These are phyloP conservation scores for Epinephelus cyanopodus DNA, from an alignment of 2,113 vertebrate genomes.

Conservation along the genomic window DNA sequence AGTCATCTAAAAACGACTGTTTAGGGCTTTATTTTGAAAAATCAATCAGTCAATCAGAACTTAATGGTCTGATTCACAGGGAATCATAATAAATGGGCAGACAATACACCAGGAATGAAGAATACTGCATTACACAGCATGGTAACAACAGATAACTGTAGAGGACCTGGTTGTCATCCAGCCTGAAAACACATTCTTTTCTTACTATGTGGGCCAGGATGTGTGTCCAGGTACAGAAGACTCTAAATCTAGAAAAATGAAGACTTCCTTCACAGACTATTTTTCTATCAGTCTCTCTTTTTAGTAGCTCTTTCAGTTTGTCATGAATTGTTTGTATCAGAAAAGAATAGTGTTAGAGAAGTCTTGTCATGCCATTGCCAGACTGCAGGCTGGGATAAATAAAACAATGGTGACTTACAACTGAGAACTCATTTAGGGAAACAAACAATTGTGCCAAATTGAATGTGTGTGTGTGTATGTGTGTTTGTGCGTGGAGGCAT, in stretches of 20 bases:
- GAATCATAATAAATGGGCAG: no score
- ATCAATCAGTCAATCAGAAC: no score
- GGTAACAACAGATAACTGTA: no score
- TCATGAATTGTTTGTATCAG: conserved; percentile 15
- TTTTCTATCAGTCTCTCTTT: neutral
- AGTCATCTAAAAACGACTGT: no score
- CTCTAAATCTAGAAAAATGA: neutral
- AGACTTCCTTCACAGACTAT: neutral
- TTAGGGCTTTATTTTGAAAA: no score
- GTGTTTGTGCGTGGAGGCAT: conserved; percentile 14
- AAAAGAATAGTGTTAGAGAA: conserved; percentile 18
- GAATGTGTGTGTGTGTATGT: conserved; percentile 29
- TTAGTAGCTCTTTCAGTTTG: conserved; percentile 3
- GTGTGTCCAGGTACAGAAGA: neutral
- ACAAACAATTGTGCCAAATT: conserved; percentile 55
- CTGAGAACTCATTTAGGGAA: conserved; percentile 53
- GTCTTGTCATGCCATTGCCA: conserved; percentile 25
- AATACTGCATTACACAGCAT: no score
- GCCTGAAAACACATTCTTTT: neutral
- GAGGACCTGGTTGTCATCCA: neutral
- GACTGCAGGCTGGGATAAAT: conserved; percentile 40
- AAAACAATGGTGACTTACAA: conserved; percentile 53
- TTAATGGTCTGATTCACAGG: no score
- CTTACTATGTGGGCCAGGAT: neutral
- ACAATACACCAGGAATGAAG: no score